These are phyloP conservation scores for Diadromus collaris DNA, from an alignment of 2,888 invertebrate genomes.

Conservation along the genomic window DNA sequence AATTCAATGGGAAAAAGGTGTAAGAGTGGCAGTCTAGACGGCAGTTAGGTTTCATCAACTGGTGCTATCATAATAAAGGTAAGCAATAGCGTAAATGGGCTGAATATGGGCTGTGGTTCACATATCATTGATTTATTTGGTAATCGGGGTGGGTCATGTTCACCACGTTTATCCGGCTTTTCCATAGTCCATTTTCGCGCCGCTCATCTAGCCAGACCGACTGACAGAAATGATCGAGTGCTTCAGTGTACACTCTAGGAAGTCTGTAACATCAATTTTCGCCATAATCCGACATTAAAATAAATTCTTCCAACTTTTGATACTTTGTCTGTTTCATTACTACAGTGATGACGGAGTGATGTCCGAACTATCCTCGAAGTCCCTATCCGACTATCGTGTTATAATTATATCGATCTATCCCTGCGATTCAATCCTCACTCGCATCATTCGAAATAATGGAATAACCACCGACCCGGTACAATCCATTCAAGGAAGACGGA, in stretches of 20 bases:
- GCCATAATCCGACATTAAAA: too few species aligned
- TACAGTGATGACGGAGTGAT: not conserved
- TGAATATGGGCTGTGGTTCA: not conserved
- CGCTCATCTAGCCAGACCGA: too few species aligned
- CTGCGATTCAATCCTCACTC: not conserved
- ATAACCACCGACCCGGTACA: constrained; percentile 3
- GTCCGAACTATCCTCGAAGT: not conserved
- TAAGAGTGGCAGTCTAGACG: not conserved
- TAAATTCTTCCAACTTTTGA: not conserved
- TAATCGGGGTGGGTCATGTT: not conserved
- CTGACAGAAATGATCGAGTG: too few species aligned
- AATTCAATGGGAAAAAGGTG: not conserved
- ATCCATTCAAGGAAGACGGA: not conserved
- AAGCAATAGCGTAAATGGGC: not conserved
- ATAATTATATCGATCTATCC: not conserved
- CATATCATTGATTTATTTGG: not conserved
- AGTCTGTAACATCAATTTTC: too few species aligned
- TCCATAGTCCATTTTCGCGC: too few species aligned
- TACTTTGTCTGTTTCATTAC: not conserved
- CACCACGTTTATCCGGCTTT: not conserved
- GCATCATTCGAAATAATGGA: not conserved
- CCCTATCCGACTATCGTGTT: not conserved
- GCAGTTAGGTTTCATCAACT: not conserved
- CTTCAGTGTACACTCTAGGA: too few species aligned
- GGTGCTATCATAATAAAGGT: not conserved